These are phyloP conservation scores for Varecia variegata DNA, from an alignment of 2,797 vertebrate species.

Conservation along the genomic window DNA sequence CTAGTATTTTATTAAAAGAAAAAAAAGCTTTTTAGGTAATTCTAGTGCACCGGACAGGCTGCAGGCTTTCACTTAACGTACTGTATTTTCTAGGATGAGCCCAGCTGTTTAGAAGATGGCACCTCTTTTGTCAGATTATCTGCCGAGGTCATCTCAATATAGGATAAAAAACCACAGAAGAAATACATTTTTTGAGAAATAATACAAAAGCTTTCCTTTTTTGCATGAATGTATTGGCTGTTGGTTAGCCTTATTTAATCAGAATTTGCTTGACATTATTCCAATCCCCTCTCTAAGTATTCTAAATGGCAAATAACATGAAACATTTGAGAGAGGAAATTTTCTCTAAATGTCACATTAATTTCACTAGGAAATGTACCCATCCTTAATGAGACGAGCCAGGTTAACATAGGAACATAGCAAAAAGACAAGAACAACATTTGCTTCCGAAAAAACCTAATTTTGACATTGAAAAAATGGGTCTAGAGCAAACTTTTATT, in stretches of 20 bases:
- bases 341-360: conserved; percentile 78
- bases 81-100: conserved; percentile 43
- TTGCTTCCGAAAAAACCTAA: conserved; percentile 51
- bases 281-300: conserved; percentile 71
- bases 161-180: conserved; percentile 63
- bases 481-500: conserved; percentile 60
- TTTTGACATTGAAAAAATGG: conserved; percentile 55
- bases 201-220: conserved; percentile 69
- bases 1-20: neutral
- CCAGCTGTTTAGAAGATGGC: neutral
- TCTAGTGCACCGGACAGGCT: neutral
- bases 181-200: conserved; percentile 65
- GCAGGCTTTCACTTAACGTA: neutral
- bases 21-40: conserved; percentile 4
- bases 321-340: conserved; percentile 72
- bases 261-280: conserved; percentile 81
- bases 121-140: conserved; percentile 43
- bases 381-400: conserved; percentile 78
- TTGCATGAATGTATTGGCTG: conserved; percentile 66
- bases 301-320: conserved; percentile 77
- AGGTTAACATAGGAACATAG: conserved; percentile 78
- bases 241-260: conserved; percentile 77
- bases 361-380: conserved; percentile 79
- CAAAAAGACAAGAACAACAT: conserved; percentile 76
- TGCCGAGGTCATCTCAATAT: conserved; percentile 55